Base-by-base conservation (phyloP, 1,140 invertebrate genomes). In the Tetranychus urticae region DNA sequence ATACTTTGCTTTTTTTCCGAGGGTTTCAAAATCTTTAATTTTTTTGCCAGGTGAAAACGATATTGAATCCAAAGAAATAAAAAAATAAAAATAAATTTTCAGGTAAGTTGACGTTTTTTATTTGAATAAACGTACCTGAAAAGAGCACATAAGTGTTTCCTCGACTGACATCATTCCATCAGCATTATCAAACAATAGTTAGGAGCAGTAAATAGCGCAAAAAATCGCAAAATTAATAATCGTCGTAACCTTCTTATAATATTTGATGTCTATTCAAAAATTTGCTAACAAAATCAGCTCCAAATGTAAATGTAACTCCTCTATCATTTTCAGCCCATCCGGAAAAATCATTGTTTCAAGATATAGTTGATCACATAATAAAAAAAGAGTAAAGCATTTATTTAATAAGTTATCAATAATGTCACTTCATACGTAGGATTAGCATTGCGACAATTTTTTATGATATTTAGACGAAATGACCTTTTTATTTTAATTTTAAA, bases 101-200 rank as follows among this genome's bases (percentile, higher is more conserved):
- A 42, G 39, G 10, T 42, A 6, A 42, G 39, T 42, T 42, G 5
- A 5, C 10, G 5, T 42, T 42, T 42, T 42, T 42, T n/a, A 33
- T 4, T 2, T 5, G 0, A 56, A 56, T n/a, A 50, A 39, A 67
- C 61, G 59, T 70, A 82, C 80, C 76, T 82, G 81, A 70, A 88
- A 98, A 71, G 92, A 97, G 80, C 94, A 98, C 93, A 98, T 97
- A 48, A 98, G 79, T 60, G 91, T 94, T 72, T 97, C 94, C 76
- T 98, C 94, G 55, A 98, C 94, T 67, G 88, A 93, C 93, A 98
- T 99, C 87, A 98, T 97, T 63, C 89, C 93, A 67, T 94, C 94
- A 61, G 94, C 94, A 76, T 99, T 99, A 72, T 99, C 94, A 73
- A 98, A 99, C 94, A 98, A 74, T 99, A 99, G 76, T 98, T 99